phyloP scores from a whole-genome alignment of 2,113 vertebrate genomes.

The Cavia porcellus region DNA sequence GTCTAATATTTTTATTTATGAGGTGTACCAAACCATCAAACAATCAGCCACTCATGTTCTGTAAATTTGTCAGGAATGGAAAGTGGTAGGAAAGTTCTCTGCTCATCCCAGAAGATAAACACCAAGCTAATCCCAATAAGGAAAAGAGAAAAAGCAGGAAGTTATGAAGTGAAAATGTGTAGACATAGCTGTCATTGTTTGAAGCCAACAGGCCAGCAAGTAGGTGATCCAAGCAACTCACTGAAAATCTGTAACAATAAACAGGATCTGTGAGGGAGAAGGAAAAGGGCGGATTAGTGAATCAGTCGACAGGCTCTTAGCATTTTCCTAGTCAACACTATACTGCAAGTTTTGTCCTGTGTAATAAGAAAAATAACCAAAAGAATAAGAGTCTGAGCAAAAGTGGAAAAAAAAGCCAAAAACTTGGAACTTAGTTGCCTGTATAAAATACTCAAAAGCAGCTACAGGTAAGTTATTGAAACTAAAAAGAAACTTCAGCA shows the following conservation, averaged over 20 bases:
- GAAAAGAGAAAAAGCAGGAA: not conserved
- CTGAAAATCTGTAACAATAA: not conserved
- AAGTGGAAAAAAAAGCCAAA: constrained; percentile 29
- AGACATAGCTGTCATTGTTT: not conserved
- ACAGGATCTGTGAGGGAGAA: not conserved
- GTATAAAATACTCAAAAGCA: not conserved
- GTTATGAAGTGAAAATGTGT: not conserved
- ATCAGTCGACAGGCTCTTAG: not conserved
- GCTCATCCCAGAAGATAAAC: not conserved
- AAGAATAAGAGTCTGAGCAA: not conserved
- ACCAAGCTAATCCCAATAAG: not conserved
- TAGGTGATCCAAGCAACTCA: constrained; percentile 15
- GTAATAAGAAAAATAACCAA: constrained; percentile 20
- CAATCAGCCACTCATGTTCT: not conserved
- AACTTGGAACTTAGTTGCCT: not conserved
- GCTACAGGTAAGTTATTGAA: not conserved
- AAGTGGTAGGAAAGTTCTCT: not conserved
- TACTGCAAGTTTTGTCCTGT: not conserved
- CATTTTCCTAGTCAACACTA: not conserved
- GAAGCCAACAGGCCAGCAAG: not conserved
- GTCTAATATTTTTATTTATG: not conserved
- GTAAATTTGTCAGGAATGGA: not conserved
- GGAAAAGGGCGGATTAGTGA: not conserved
- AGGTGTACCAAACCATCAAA: not conserved
- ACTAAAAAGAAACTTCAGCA: not conserved